Evolutionary conservation across 2,797 vertebrate species (phyloP), one percentile per base, ranked within the genome.

Genomic region (Masticophis lateralis): DNA sequence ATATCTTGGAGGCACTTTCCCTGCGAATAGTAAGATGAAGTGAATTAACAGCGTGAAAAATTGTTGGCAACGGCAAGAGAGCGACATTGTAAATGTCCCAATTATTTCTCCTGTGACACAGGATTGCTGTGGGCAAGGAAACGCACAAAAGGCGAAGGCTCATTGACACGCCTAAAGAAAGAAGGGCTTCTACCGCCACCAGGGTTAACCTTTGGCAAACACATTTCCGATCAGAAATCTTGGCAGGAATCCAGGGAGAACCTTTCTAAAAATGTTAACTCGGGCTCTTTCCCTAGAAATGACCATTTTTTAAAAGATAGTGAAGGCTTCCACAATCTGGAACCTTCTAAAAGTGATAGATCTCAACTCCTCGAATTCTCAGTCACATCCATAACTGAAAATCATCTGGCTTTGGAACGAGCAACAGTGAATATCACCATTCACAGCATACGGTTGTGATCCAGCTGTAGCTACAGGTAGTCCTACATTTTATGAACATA

Each of bases 31-130:
- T 74, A 56, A 94, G 95, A 96, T 91, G 95, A 91, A 96, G 94
- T 0, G 92, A 96, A 96, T 97, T 96, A 97, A 97, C 97, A 96
- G 97, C 96, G 97, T 97, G 97, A 97, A 95, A 97, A 97, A 97
- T 96, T 74, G 96, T 83, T 93, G 96, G 95, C 43, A 90, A 91
- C 83, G 91, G 90, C 63, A 92, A 91, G 97, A 95, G 94, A 96
- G 95, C 92, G 18, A 83, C 79, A 92, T 93, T 96, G 94, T 89
- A 90, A 96, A 94, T 5, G 93, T 11, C 47, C 90, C 91, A 94
- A 92, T 96, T 95, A 92, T 96, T 97, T 95, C 95, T 96, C 94
- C 93, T 0, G 94, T 14, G 96, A 91, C 94, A 0, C 74, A 16
- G 60, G 3, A 90, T 90, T 7, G 53, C 13, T 79, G 60, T 18